Percentiles rank a stretch among this genome's conserved stretches.
phyloP scores from a whole-genome alignment of 1,140 invertebrate genomes.

The Lethocerus indicus region DNA sequence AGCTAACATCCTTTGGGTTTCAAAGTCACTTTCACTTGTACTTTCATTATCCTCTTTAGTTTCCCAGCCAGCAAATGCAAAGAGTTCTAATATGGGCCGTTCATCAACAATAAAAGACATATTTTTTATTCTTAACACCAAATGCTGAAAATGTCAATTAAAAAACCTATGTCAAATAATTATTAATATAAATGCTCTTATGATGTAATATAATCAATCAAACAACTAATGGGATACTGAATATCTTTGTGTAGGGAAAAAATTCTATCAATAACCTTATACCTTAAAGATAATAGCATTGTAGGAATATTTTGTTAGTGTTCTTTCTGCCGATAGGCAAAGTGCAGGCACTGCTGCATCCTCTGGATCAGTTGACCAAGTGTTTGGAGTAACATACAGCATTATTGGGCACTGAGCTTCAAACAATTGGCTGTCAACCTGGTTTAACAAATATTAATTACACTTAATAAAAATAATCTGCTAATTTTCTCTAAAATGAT shows the following conservation, averaged over 20 bases:
- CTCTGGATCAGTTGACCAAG: conserved; percentile 24
- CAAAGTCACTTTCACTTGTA: conserved; percentile 56
- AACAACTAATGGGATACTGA: no score
- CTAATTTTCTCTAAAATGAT: not conserved
- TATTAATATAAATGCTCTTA: no score
- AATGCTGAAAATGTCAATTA: conserved; percentile 39
- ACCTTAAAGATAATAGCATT: conserved; percentile 60
- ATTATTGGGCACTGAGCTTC: conserved; percentile 70
- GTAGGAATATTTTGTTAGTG: conserved; percentile 43
- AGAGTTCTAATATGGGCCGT: conserved; percentile 67
- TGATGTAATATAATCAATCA: no score
- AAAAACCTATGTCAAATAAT: no score
- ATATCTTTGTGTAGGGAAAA: no score
- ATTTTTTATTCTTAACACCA: conserved; percentile 66
- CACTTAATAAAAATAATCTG: no score
- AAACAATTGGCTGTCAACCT: conserved; percentile 55
- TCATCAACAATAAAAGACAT: conserved; percentile 77
- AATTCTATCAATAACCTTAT: not conserved
- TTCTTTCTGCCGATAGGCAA: conserved; percentile 42
- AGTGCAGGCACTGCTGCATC: conserved; percentile 36
- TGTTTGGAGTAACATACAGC: conserved; percentile 44
- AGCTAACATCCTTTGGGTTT: conserved; percentile 54
- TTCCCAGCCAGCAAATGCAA: conserved; percentile 40
- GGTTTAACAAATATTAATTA: no score
- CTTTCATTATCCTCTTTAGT: conserved; percentile 27